phyloP scores from a whole-genome alignment of 2,797 vertebrate genomes.

The Cirrhinus molitorella region DNA sequence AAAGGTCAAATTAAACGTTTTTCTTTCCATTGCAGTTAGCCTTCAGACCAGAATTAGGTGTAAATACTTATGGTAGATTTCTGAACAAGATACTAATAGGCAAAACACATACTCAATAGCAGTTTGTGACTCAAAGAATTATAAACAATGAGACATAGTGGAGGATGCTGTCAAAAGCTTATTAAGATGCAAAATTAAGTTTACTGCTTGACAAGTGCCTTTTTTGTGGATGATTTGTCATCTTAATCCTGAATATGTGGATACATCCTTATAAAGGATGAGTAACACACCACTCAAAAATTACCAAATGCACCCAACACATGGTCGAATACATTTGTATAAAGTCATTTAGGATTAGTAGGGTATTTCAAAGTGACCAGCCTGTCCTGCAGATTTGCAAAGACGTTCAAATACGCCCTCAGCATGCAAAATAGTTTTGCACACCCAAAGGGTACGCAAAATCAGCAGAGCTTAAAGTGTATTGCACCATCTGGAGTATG shows the following conservation, averaged over 20 bases:
- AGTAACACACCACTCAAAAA: neutral
- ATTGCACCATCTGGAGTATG: slow-evolving; percentile 26
- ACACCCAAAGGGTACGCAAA: slow-evolving; percentile 1
- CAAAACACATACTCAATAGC: neutral
- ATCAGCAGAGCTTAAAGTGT: neutral
- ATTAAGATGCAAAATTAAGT: neutral
- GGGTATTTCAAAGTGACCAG: slow-evolving; percentile 22
- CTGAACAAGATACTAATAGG: neutral
- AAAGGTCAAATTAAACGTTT: neutral
- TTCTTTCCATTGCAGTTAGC: neutral
- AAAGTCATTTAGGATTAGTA: slow-evolving; percentile 2
- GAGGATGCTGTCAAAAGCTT: neutral
- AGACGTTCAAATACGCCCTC: neutral
- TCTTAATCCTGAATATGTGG: neutral
- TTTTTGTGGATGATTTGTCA: neutral
- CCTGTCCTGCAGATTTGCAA: slow-evolving; percentile 28
- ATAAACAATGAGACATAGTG: neutral
- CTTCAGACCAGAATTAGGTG: neutral
- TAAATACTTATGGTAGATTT: neutral
- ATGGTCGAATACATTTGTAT: neutral
- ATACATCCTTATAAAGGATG: neutral
- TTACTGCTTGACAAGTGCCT: neutral
- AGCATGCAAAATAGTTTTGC: slow-evolving; percentile 16
- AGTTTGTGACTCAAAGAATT: neutral
- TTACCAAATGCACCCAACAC: neutral